These are phyloP conservation scores for Blastobasis lacticolella DNA, from an alignment of 2,888 invertebrate genomes.

Conservation along the genomic window DNA sequence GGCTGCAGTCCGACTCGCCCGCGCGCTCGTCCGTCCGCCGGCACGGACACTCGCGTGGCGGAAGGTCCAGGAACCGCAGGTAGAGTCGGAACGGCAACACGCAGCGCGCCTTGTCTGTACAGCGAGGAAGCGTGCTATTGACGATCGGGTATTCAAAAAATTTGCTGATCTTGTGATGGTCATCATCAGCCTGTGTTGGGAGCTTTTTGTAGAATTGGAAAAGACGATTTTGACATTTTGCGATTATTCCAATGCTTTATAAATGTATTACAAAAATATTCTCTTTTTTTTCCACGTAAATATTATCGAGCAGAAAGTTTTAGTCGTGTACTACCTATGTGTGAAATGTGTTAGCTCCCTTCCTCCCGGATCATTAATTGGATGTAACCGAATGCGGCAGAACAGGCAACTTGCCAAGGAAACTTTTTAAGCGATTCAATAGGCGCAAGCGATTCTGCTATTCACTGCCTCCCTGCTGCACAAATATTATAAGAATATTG, in stretches of 20 bases:
- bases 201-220: neutral
- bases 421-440: neutral
- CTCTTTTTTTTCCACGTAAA: too few species aligned
- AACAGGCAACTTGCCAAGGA: neutral
- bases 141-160: neutral
- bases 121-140: neutral
- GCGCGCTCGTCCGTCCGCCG: constrained; percentile 12
- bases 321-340: neutral
- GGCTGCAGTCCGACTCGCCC: constrained; percentile 11
- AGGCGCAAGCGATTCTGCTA: neutral
- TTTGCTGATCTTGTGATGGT: neutral
- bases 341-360: neutral
- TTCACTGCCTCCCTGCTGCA: neutral
- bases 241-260: neutral
- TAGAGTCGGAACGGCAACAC: constrained; percentile 44
- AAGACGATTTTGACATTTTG: neutral
- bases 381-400: neutral
- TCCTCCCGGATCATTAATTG: neutral
- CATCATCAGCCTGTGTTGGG: neutral
- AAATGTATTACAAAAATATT: too few species aligned
- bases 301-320: neutral
- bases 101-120: constrained; percentile 31
- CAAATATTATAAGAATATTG: neutral
- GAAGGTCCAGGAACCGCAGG: constrained; percentile 34
- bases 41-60: constrained; percentile 25